Evolutionary conservation across 2,113 vertebrate genomes (phyloP).

Genomic region (Pterocles gutturalis): DNA sequence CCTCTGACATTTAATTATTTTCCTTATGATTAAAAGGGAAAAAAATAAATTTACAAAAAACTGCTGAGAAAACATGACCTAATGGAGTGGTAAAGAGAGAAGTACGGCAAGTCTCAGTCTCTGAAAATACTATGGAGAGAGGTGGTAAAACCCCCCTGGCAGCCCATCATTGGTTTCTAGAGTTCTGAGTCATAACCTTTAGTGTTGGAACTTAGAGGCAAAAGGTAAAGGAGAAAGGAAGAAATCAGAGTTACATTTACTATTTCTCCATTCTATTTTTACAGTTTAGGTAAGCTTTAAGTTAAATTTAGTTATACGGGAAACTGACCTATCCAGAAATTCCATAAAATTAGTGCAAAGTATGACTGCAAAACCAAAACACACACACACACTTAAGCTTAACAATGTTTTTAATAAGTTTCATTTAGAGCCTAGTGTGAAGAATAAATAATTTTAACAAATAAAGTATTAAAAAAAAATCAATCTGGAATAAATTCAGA

Average conservation of each 20-base stretch:
- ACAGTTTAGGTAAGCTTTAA: neutral
- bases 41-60: neutral
- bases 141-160: neutral
- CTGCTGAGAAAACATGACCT: neutral
- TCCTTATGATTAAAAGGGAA: neutral
- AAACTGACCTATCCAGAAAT: neutral
- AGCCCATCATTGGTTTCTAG: neutral
- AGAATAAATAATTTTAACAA: neutral
- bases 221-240: neutral
- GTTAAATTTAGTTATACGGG: neutral
- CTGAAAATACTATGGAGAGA: neutral
- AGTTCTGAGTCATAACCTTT: neutral
- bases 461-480: neutral
- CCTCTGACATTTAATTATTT: neutral
- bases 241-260: neutral
- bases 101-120: neutral
- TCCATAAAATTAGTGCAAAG: rapidly evolving
- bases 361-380: neutral
- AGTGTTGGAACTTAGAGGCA: neutral
- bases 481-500: neutral
- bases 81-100: neutral
- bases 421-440: neutral
- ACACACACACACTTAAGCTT: neutral
- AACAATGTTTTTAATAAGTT: neutral
- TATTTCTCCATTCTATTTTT: neutral